Base-by-base conservation (phyloP, 2,797 vertebrate species). In the Chromis chromis region DNA sequence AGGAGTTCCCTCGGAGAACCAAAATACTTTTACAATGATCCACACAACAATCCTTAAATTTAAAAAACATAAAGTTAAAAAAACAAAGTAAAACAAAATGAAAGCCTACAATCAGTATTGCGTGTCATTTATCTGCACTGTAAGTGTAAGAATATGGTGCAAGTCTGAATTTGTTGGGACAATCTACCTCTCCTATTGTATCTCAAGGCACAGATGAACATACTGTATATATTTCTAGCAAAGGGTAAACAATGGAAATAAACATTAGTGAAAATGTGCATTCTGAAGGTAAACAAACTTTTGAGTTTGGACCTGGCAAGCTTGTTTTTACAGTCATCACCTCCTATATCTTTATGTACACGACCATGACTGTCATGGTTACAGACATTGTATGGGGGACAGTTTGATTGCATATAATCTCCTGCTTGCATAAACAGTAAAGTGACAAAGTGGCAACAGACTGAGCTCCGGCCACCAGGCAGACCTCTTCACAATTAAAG, bases 131-230 rank as follows among this genome's bases (percentile, higher is more conserved):
- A 48, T 70, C 65, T 46, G 63, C 48, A 79, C 55, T 63, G 64
- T n/a, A 65, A 64, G 67, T 60, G 25, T 50, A 60, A 58, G 27
- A 65, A 55, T 27, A 61, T 9, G 57, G 31, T 40, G 21, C 9
- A 13, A 44, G 22, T 81, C 48, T 50, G 33, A 61, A 54, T 60
- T 28, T 48, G 40, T 56, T 24, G 12, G 67, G 53, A 76, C 25
- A 58, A 52, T 68, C 59, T 44, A 55, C 42, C 49, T 56, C 58
- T 58, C 24, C 63, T 13, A 48, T 27, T 24, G 3, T 19, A 65
- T 61, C 54, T 80, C 63, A 89, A 90, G 87, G 88, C 89, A 93
- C 86, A 65, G 65, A 84, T 69, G 60, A 86, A 73, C 22, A 55
- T 14, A 49, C 22, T 65, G 53, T 70, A 50, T 19, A 73, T 65